Evolutionary conservation across 2,888 invertebrate species (phyloP).

Genomic region (Baronia brevicornis): DNA sequence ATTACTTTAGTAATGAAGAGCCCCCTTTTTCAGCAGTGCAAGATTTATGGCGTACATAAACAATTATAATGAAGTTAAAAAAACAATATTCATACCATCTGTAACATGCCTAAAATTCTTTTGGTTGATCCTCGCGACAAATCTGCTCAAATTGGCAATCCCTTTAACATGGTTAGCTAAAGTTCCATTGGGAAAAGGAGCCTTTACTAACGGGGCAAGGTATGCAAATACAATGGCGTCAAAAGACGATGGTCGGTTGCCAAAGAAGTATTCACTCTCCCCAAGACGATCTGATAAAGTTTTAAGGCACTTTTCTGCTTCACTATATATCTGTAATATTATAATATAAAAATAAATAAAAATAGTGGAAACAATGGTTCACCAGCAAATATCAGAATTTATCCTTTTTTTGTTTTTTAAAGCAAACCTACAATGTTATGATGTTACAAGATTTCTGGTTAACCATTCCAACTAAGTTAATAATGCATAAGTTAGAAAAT

Average conservation of each 20-base stretch:
- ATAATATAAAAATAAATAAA: no score
- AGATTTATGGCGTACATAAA: not conserved
- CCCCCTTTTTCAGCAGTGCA: not conserved
- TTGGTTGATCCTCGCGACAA: conserved; percentile 86
- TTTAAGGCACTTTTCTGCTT: conserved; percentile 88
- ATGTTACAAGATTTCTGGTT: no score
- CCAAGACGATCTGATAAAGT: conserved; percentile 85
- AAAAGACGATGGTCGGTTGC: conserved; percentile 82
- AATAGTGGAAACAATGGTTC: no score
- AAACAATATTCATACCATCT: conserved; percentile 44
- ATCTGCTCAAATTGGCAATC: conserved; percentile 86
- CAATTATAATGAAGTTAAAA: conserved; percentile 16
- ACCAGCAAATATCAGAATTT: no score
- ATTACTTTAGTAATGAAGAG: not conserved
- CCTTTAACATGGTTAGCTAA: conserved; percentile 86
- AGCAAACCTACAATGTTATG: no score
- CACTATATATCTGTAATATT: conserved; percentile 80
- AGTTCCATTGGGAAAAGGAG: conserved; percentile 86
- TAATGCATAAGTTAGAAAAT: no score
- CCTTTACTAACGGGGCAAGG: conserved; percentile 88
- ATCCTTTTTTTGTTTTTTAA: no score
- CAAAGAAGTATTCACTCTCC: conserved; percentile 89
- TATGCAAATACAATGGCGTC: conserved; percentile 94
- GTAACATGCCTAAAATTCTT: conserved; percentile 82
- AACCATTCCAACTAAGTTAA: no score